Percentiles rank a stretch among this genome's conserved stretches.
Evolutionary conservation across 2,888 invertebrate species (phyloP).

Genomic region (Papilio gigon): DNA sequence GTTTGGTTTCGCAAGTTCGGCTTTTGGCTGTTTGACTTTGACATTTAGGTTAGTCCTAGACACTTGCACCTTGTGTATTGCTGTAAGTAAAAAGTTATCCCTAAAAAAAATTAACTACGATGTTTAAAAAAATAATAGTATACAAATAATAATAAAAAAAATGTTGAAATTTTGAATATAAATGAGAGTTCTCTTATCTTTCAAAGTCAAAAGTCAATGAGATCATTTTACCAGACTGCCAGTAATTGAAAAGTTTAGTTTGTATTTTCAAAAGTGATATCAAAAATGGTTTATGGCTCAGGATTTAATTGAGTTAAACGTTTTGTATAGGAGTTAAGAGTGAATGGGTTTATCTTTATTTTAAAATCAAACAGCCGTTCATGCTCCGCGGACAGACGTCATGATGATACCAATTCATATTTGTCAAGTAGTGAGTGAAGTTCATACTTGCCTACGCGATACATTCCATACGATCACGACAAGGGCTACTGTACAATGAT

Average conservation of each 20-base stretch:
- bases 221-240: background rate
- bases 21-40: background rate
- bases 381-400: conserved; percentile 48
- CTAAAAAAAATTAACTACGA: background rate
- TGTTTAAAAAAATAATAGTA: background rate
- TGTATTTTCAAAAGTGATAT: background rate
- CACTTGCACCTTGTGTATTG: too few species aligned
- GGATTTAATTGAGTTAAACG: background rate
- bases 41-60: background rate
- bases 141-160: too few species aligned
- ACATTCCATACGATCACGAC: conserved; percentile 10
- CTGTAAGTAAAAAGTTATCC: background rate
- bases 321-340: background rate
- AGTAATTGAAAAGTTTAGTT: background rate
- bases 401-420: conserved; percentile 50
- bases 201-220: too few species aligned
- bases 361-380: background rate
- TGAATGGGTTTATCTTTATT: conserved; percentile 21
- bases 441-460: conserved; percentile 46
- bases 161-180: too few species aligned
- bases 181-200: too few species aligned
- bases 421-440: conserved; percentile 48
- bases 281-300: background rate
- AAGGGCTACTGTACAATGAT: conserved; percentile 19
- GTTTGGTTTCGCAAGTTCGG: background rate